Evolutionary conservation across 2,888 invertebrate genomes (phyloP).

Genomic region (Brachypalpus laphriformis): DNA sequence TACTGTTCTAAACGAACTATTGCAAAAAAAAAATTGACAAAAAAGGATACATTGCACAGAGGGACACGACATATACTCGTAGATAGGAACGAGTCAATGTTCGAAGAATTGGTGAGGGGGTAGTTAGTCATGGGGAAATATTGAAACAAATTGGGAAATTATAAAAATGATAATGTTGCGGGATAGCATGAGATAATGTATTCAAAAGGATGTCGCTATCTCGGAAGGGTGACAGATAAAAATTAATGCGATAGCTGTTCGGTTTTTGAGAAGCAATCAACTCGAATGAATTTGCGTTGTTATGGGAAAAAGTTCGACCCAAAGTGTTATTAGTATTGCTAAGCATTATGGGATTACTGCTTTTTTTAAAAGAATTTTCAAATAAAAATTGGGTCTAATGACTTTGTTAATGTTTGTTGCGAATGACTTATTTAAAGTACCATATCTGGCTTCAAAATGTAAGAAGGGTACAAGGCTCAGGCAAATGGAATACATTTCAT

Average conservation of each 20-base stretch:
- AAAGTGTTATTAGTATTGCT: slow-evolving; percentile 24
- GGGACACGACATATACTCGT: background rate
- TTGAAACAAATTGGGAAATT: slow-evolving; percentile 59
- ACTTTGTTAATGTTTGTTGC: background rate
- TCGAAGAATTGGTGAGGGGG: slow-evolving; percentile 13
- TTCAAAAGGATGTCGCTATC: background rate
- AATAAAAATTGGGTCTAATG: background rate
- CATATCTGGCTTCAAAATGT: too few relatives aligned
- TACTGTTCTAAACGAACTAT: slow-evolving; percentile 63
- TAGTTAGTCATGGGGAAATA: slow-evolving; percentile 6
- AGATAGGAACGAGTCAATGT: slow-evolving; percentile 57
- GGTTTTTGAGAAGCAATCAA: slow-evolving; percentile 25
- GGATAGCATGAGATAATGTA: slow-evolving; percentile 8
- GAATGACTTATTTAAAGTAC: background rate
- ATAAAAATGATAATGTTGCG: slow-evolving; percentile 39
- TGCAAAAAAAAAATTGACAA: background rate
- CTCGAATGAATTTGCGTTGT: slow-evolving; percentile 14
- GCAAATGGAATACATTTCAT: too few relatives aligned
- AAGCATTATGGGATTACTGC: background rate
- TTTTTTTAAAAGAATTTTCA: background rate
- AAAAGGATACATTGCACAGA: slow-evolving; percentile 28
- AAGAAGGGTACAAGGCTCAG: too few relatives aligned
- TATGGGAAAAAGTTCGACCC: background rate
- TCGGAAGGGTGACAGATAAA: slow-evolving; percentile 32
- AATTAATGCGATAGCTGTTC: slow-evolving; percentile 13